Percentiles rank a stretch among this genome's conserved stretches.
phyloP scores from a whole-genome alignment of 1,140 invertebrate species.

The Musca domestica region DNA sequence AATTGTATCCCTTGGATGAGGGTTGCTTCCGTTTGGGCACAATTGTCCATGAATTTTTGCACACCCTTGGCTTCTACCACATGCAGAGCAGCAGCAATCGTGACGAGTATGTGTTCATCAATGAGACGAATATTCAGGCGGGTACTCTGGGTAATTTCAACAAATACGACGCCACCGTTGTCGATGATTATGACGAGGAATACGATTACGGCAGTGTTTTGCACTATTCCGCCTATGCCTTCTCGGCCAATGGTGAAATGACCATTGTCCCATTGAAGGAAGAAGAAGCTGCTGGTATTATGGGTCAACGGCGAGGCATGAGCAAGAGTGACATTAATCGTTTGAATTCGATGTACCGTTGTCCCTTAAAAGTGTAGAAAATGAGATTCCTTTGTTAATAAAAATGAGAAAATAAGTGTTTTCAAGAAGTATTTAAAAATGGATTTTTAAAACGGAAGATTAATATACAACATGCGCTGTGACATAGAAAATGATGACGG shows the following conservation, averaged over 20 bases:
- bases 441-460: too few relatives aligned
- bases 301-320: slow-evolving; percentile 61
- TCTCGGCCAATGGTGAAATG: slow-evolving; percentile 66
- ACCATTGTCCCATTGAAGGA: slow-evolving; percentile 62
- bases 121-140: slow-evolving; percentile 60
- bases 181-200: slow-evolving; percentile 56
- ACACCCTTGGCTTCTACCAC: slow-evolving; percentile 62
- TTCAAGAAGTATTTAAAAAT: too few relatives aligned
- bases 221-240: slow-evolving; percentile 73
- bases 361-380: slow-evolving; percentile 30
- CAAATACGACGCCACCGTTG: slow-evolving; percentile 56
- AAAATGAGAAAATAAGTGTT: too few relatives aligned
- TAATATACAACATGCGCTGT: too few relatives aligned
- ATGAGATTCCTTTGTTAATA: neutral
- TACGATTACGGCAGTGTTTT: slow-evolving; percentile 74
- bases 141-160: slow-evolving; percentile 58
- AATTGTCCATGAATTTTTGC: slow-evolving; percentile 68
- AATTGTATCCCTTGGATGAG: slow-evolving; percentile 53
- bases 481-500: too few relatives aligned
- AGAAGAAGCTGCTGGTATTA: slow-evolving; percentile 43
- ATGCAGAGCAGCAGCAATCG: slow-evolving; percentile 65
- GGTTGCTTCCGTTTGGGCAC: slow-evolving; percentile 60
- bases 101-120: slow-evolving; percentile 61
- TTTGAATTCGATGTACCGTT: slow-evolving; percentile 64
- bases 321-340: slow-evolving; percentile 65